phyloP scores from a whole-genome alignment of 2,797 vertebrate species.

The Microchirus variegatus region DNA sequence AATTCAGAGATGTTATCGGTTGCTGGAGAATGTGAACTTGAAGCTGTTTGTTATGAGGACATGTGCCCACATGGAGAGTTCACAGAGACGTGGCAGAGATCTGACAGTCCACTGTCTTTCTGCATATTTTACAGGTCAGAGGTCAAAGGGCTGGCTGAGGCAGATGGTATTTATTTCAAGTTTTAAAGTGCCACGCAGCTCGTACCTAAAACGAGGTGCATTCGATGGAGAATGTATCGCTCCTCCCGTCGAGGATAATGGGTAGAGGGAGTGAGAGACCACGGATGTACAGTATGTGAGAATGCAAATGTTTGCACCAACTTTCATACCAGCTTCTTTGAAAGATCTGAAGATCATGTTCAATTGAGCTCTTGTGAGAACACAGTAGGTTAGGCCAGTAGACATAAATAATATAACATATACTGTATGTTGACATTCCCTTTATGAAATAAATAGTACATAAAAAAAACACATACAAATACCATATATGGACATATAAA shows the following conservation, averaged over 20 bases:
- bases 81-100: slow-evolving; percentile 26
- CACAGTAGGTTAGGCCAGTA: too few relatives aligned
- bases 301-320: too few relatives aligned
- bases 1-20: slow-evolving; percentile 51
- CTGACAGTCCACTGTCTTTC: slow-evolving; percentile 16
- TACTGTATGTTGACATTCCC: too few relatives aligned
- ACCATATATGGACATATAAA: too few relatives aligned
- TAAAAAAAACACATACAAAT: too few relatives aligned
- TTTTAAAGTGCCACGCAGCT: slow-evolving; percentile 43
- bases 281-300: too few relatives aligned
- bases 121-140: slow-evolving; percentile 54
- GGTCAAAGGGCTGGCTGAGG: slow-evolving; percentile 37
- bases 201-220: slow-evolving; percentile 4
- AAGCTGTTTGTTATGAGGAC: slow-evolving; percentile 47
- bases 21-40: slow-evolving; percentile 29
- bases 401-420: too few relatives aligned
- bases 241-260: slow-evolving; percentile 28
- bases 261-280: slow-evolving; percentile 6
- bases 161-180: slow-evolving; percentile 57
- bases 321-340: too few relatives aligned
- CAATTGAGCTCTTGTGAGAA: too few relatives aligned
- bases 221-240: slow-evolving; percentile 22
- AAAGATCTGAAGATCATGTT: too few relatives aligned
- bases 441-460: too few relatives aligned
- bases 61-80: slow-evolving; percentile 33